Evolutionary conservation across 2,113 vertebrate species (phyloP).

Genomic region (Poecile atricapillus): DNA sequence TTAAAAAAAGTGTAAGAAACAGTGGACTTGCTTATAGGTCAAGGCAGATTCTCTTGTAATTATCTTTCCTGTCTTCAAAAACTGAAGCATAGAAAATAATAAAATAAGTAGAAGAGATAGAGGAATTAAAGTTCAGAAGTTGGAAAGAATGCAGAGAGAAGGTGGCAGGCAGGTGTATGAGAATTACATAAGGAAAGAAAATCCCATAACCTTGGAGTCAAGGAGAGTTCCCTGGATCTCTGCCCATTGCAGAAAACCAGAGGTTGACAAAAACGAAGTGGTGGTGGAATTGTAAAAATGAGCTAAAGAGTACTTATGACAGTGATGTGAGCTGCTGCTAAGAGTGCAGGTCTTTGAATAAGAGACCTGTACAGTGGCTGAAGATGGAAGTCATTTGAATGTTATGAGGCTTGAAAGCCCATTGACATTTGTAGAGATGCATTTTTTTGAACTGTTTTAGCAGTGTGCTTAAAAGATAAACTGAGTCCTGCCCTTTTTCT

Average conservation of each 20-base stretch:
- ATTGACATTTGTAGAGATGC: neutral
- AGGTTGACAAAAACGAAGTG: neutral
- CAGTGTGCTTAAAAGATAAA: neutral
- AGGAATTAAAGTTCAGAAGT: neutral
- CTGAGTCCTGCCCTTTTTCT: neutral
- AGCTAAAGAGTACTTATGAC: neutral
- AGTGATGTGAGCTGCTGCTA: neutral
- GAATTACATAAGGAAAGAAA: neutral
- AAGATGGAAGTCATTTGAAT: neutral
- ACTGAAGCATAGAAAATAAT: neutral
- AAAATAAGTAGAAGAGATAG: neutral
- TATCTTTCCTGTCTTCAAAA: neutral
- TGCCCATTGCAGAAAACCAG: neutral
- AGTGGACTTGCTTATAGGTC: neutral
- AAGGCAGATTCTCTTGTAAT: neutral
- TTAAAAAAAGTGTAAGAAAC: neutral
- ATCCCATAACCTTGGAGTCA: conserved; percentile 12
- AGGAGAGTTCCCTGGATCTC: conserved; percentile 3
- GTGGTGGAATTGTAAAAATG: neutral
- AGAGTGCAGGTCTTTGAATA: neutral
- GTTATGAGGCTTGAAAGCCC: neutral
- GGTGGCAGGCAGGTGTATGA: neutral
- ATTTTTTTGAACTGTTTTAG: neutral
- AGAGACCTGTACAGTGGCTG: neutral
- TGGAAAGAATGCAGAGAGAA: neutral